Conservation (phyloP, 1,140 invertebrate species). For the Ladona fulva region DNA sequence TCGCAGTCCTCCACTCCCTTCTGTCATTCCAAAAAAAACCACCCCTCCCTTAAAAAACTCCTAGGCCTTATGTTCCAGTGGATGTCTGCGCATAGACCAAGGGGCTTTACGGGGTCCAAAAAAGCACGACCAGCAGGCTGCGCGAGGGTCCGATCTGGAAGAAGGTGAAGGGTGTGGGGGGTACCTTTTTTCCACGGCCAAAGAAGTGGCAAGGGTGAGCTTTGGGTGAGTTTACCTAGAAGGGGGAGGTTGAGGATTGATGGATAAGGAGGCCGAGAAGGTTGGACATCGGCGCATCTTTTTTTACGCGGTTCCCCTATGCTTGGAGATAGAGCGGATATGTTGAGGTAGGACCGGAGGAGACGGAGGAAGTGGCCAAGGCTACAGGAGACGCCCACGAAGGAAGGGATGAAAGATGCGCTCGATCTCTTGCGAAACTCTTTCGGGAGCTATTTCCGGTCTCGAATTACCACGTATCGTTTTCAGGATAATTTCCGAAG, state of each 20-base stretch:
- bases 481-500: no score
- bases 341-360: constrained; percentile 1
- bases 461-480: no score
- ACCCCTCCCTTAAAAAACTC: neutral
- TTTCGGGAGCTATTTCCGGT: neutral
- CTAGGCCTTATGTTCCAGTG: neutral
- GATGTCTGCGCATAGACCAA: neutral
- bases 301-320: neutral
- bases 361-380: neutral
- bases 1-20: neutral
- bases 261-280: neutral
- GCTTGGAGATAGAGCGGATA: neutral
- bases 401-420: neutral
- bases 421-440: neutral
- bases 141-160: no score
- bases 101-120: neutral
- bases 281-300: neutral
- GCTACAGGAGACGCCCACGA: neutral
- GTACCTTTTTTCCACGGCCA: neutral
- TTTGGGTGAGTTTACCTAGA: neutral
- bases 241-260: neutral
- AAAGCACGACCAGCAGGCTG: no score
- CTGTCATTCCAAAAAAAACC: neutral
- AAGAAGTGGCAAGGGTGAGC: neutral
- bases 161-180: neutral